A percentile compares a stretch with the other conserved stretches of the same genome.
Conservation (phyloP, 1,140 invertebrate species). For the Cydia splendana region DNA sequence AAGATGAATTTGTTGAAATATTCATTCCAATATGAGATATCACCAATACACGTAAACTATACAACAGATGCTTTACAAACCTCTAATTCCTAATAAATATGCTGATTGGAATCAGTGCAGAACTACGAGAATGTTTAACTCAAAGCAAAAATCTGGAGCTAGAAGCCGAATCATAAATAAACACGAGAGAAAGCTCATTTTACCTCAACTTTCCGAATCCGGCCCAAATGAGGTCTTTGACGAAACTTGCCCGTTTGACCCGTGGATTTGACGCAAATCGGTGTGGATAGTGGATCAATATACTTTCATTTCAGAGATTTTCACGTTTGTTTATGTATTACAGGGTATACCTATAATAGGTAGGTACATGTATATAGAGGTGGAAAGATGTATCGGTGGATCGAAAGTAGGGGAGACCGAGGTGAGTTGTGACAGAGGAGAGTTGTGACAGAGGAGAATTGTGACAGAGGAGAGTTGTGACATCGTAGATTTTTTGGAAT, state of each 20-base stretch:
- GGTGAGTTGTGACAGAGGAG: too few species aligned
- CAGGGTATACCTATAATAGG: too few species aligned
- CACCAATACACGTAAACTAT: neutral
- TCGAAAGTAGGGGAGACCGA: too few species aligned
- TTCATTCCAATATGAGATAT: neutral
- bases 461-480: too few species aligned
- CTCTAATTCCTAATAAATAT: conserved; percentile 2
- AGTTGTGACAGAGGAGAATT: too few species aligned
- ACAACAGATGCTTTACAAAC: neutral
- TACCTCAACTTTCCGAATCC: neutral
- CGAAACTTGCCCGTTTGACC: neutral
- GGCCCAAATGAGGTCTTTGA: neutral
- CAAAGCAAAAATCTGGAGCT: neutral
- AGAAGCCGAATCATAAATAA: conserved; percentile 1
- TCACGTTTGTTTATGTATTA: too few species aligned
- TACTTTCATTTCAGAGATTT: neutral
- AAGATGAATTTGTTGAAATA: neutral
- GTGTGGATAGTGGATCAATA: neutral
- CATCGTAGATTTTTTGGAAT: too few species aligned
- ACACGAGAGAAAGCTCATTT: neutral
- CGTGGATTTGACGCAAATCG: neutral
- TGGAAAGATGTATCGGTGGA: too few species aligned
- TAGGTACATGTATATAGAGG: too few species aligned
- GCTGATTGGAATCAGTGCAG: neutral
- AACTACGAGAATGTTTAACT: neutral